Base-by-base conservation (phyloP, 2,113 vertebrate species). In the Leucopsar rothschildi region DNA sequence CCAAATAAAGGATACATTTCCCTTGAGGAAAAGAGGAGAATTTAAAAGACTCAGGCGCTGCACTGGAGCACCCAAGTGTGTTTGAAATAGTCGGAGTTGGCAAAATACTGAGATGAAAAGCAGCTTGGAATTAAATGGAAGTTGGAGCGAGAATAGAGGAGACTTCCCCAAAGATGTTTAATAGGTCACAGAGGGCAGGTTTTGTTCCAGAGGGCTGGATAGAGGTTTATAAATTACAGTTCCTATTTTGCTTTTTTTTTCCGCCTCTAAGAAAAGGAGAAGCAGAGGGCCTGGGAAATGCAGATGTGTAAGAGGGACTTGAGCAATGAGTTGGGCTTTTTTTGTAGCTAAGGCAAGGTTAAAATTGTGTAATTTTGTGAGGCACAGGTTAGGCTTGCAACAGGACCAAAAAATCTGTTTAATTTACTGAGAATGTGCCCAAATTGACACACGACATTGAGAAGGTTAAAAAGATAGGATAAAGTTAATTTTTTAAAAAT, bases 351-450 rank as follows among this genome's bases (percentile, higher is more conserved):
- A 90, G 90, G 75, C 40, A 77, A 70, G 71, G 42, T 86, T 90
- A 59, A 86, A 92, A 71, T 96, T 95, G 86, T 78, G 82, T 78
- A 75, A 96, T 78, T 86, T 76, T 92, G 45, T 83, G 44, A 91
- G 83, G 76, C 56, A 66, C 80, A 91, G 91, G 94, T 90, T 91
- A 71, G 56, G 15, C 80, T 88, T 92, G 86, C 64, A 81, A 75
- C 47, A 78, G 0, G 2, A 81, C 47, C 52, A 33, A 87, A 90
- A 91, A 84, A 86, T 93, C 80, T 40, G 33, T 81, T 93, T 39
- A 23, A 56, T 90, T 66, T 81, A 55, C 86, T 78, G 29, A 73
- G 47, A 73, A 55, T 70, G 24, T 73, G 23, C 56, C 39, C 35
- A 33, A 53, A 66, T 27, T 60, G 59, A 61, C 19, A 81, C 5